Evolutionary conservation across 2,797 vertebrate species (phyloP).

Genomic region (Geotrypetes seraphini): DNA sequence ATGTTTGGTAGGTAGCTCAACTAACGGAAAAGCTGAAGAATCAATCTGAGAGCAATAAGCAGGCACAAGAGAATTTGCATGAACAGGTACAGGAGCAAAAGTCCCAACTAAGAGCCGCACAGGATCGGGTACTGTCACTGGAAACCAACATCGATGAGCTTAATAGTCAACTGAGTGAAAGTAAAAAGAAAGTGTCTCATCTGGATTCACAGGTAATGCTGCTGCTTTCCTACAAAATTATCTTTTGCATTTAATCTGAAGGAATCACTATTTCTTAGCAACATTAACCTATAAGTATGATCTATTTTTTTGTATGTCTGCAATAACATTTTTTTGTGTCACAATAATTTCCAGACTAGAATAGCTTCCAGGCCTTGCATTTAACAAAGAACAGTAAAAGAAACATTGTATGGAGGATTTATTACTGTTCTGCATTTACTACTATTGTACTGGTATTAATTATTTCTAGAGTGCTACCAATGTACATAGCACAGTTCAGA

Average conservation of each 20-base stretch:
- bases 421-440: too few species aligned
- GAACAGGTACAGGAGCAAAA: constrained; percentile 96
- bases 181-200: constrained; percentile 83
- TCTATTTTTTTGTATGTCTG: too few species aligned
- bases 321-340: too few species aligned
- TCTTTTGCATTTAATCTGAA: not conserved
- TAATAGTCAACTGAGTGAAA: constrained; percentile 75
- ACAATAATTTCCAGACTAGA: too few species aligned
- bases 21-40: constrained; percentile 92
- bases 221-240: not conserved
- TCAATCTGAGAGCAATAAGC: constrained; percentile 95
- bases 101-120: constrained; percentile 73
- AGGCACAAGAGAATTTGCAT: constrained; percentile 92
- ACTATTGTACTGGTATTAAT: too few species aligned
- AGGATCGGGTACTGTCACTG: constrained; percentile 79
- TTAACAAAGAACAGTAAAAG: too few species aligned
- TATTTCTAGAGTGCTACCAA: too few species aligned
- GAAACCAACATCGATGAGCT: constrained; percentile 73
- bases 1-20: constrained; percentile 67
- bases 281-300: too few species aligned
- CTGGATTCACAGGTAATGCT: constrained; percentile 81
- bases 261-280: not conserved
- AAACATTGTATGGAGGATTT: too few species aligned
- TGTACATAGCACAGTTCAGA: too few species aligned
- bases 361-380: too few species aligned